These are phyloP conservation scores for Macropodus opercularis DNA, from an alignment of 2,797 vertebrate species.

Conservation along the genomic window DNA sequence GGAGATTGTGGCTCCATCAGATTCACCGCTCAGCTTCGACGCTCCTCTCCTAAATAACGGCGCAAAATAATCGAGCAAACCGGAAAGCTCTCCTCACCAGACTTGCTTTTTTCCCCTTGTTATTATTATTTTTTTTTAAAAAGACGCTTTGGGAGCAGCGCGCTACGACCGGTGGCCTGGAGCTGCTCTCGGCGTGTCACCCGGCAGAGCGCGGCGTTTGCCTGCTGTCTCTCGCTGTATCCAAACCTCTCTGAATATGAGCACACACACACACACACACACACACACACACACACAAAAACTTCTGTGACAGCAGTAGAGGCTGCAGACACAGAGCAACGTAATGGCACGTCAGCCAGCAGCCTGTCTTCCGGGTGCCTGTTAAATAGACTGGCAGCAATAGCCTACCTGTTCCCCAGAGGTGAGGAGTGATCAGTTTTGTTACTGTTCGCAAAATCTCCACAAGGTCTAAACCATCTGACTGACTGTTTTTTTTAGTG, in stretches of 20 bases:
- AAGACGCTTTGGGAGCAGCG: constrained; percentile 10
- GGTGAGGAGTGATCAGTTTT: constrained; percentile 24
- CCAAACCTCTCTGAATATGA: constrained; percentile 61
- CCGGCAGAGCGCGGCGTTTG: constrained; percentile 22
- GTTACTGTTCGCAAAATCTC: neutral
- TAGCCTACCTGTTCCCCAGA: constrained; percentile 38
- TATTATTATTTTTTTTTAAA: no score
- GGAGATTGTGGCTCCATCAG: constrained; percentile 38
- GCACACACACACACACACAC: no score
- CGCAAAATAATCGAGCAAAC: neutral
- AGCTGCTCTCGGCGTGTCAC: constrained; percentile 16
- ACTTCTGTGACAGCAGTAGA: constrained; percentile 60
- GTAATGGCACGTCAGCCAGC: constrained; percentile 79
- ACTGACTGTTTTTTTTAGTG: neutral
- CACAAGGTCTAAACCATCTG: neutral
- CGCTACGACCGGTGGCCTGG: neutral
- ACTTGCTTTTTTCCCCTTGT: neutral
- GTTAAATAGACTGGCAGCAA: constrained; percentile 46
- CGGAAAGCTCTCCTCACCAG: constrained; percentile 8
- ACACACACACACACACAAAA: no score
- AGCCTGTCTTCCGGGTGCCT: constrained; percentile 72
- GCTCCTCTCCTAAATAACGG: constrained; percentile 27
- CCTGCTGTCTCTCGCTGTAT: constrained; percentile 28
- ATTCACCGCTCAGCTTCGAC: constrained; percentile 21
- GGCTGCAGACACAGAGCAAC: constrained; percentile 66